Evolutionary conservation across 1,140 invertebrate genomes (phyloP).

Genomic region (Pteromalus puparum): DNA sequence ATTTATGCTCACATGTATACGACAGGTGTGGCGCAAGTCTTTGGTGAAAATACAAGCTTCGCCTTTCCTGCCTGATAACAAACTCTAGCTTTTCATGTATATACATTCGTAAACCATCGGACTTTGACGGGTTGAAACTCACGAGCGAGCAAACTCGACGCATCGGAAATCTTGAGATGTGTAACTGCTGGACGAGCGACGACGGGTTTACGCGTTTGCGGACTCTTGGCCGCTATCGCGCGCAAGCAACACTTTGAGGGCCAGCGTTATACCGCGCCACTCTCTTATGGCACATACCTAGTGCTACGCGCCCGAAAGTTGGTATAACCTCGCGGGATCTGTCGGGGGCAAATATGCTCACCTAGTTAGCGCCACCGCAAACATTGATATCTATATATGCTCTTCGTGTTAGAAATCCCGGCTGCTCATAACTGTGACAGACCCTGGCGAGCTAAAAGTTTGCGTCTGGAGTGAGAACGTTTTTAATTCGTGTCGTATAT

Average conservation of each 20-base stretch:
- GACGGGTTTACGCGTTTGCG: background rate
- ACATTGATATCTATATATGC: conserved; percentile 64
- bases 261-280: background rate
- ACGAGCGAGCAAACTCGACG: too few species aligned
- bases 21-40: background rate
- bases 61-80: too few species aligned
- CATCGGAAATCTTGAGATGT: too few species aligned
- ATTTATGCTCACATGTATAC: background rate
- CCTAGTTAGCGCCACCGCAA: conserved; percentile 66
- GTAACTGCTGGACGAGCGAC: too few species aligned
- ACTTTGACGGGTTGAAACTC: too few species aligned
- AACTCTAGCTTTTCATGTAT: too few species aligned
- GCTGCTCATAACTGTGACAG: background rate
- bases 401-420: background rate
- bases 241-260: conserved; percentile 5
- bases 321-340: conserved; percentile 60
- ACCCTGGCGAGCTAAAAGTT: background rate
- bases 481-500: background rate
- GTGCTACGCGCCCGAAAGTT: background rate
- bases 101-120: too few species aligned
- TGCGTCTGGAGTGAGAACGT: background rate
- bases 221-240: background rate
- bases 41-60: too few species aligned
- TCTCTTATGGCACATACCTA: background rate
- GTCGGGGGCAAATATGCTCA: conserved; percentile 65